These are phyloP conservation scores for Masnerella sp. DNA, from an alignment of 2,888 invertebrate species.

Conservation along the genomic window DNA sequence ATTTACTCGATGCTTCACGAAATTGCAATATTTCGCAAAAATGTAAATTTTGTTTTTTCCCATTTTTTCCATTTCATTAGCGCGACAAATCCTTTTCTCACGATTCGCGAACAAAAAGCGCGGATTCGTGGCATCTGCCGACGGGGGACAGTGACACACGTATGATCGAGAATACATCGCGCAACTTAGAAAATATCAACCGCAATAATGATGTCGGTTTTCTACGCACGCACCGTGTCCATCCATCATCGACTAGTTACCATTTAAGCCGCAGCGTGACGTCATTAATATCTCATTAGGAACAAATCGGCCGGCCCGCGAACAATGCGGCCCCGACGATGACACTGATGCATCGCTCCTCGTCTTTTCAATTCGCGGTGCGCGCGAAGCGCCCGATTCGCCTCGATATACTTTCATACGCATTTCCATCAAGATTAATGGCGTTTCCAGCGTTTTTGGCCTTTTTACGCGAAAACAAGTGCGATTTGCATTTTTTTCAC, in stretches of 20 bases:
- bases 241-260: conserved; percentile 77
- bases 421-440: conserved; percentile 23
- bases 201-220: conserved; percentile 64
- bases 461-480: too few species aligned
- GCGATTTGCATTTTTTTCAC: too few species aligned
- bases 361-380: conserved; percentile 47
- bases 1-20: too few species aligned
- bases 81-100: conserved; percentile 12
- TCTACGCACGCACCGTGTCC: conserved; percentile 63
- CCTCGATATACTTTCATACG: conserved; percentile 16
- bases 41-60: too few species aligned
- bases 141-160: conserved; percentile 54
- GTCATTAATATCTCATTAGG: conserved; percentile 77
- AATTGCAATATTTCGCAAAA: too few species aligned
- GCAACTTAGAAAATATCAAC: conserved; percentile 68
- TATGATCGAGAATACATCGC: conserved; percentile 66
- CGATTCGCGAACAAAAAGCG: conserved; percentile 16
- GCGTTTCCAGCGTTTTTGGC: background rate
- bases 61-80: background rate
- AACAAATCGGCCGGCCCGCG: conserved; percentile 67
- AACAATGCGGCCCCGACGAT: conserved; percentile 67
- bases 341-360: conserved; percentile 75
- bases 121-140: conserved; percentile 44
- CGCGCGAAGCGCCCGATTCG: conserved; percentile 16
- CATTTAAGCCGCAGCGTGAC: conserved; percentile 77